Conservation (phyloP, 1,140 invertebrate genomes). For the Apolygus lucorum region DNA sequence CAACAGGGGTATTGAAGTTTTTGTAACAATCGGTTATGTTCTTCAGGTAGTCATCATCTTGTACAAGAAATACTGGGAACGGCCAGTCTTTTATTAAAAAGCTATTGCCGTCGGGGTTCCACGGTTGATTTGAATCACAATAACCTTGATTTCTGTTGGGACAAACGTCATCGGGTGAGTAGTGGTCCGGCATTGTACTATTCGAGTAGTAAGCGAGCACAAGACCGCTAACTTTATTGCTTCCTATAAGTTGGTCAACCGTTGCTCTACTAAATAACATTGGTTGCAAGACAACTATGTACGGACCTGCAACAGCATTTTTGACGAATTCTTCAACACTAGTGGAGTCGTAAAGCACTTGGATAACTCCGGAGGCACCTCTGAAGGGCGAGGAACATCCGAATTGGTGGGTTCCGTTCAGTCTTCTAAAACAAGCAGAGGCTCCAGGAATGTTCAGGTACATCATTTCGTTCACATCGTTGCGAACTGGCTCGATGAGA, state of each 20-base stretch:
- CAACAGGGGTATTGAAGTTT: conserved; percentile 50
- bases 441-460: conserved; percentile 62
- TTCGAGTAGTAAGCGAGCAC: conserved; percentile 42
- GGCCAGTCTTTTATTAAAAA: conserved; percentile 67
- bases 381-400: conserved; percentile 66
- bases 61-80: conserved; percentile 75
- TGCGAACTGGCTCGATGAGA: not conserved
- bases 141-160: conserved; percentile 52
- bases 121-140: conserved; percentile 46
- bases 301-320: conserved; percentile 57
- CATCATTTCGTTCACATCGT: conserved; percentile 54
- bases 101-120: conserved; percentile 70
- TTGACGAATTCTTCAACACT: conserved; percentile 66
- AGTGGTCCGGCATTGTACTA: conserved; percentile 37
- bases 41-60: conserved; percentile 39
- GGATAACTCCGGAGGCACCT: conserved; percentile 78
- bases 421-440: conserved; percentile 69
- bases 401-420: conserved; percentile 87
- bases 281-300: conserved; percentile 58
- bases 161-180: conserved; percentile 71
- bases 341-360: conserved; percentile 50
- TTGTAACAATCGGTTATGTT: conserved; percentile 14
- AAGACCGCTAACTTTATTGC: conserved; percentile 48
- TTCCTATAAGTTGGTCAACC: not conserved
- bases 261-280: conserved; percentile 46